Percentiles rank a stretch among this genome's conserved stretches.
These are phyloP conservation scores for Drosophila nigromelanica DNA, from an alignment of 1,140 invertebrate species.

Conservation along the genomic window DNA sequence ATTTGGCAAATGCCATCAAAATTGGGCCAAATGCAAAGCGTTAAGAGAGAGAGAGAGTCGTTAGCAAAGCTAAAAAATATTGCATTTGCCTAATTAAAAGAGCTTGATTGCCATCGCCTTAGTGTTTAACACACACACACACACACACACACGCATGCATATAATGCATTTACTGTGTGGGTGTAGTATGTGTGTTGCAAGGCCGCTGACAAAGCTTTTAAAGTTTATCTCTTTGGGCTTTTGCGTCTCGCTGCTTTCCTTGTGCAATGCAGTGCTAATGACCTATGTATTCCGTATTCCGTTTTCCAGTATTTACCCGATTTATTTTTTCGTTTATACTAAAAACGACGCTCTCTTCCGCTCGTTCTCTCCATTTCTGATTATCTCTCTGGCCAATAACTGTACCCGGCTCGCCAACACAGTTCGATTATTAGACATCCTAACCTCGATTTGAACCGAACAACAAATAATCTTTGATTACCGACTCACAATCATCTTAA, in stretches of 20 bases:
- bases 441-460: conserved; percentile 79
- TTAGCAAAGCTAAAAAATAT: conserved; percentile 7
- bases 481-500: conserved; percentile 68
- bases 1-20: conserved; percentile 35
- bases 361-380: conserved; percentile 10
- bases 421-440: conserved; percentile 36
- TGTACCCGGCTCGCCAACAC: conserved; percentile 44
- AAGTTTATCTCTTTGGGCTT: conserved; percentile 31
- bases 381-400: conserved; percentile 42
- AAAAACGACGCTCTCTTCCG: neutral
- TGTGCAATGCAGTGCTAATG: conserved; percentile 53
- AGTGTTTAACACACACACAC: conserved; percentile 4
- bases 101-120: conserved; percentile 17
- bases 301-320: conserved; percentile 41
- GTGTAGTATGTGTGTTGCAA: conserved; percentile 20
- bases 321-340: conserved; percentile 14
- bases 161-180: conserved; percentile 12
- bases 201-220: conserved; percentile 26
- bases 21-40: conserved; percentile 51
- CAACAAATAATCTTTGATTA: conserved; percentile 80
- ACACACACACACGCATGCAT: neutral
- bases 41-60: conserved; percentile 7
- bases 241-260: conserved; percentile 35
- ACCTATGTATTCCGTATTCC: conserved; percentile 34
- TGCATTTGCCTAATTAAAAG: conserved; percentile 12